phyloP scores from a whole-genome alignment of 2,113 vertebrate species.

The Crypturellus undulatus region DNA sequence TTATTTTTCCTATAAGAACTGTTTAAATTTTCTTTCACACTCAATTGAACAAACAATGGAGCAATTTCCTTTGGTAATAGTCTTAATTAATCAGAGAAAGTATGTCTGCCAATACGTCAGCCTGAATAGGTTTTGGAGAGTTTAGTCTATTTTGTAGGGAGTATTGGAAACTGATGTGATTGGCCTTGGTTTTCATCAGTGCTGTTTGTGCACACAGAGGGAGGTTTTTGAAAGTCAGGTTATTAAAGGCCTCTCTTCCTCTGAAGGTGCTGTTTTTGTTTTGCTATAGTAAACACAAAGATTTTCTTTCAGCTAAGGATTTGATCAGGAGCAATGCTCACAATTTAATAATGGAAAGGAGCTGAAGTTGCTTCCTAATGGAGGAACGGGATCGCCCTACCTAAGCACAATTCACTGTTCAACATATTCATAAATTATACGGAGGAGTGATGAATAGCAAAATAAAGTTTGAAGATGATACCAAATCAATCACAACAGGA shows the following conservation, averaged over 20 bases:
- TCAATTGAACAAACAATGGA: slow-evolving; percentile 26
- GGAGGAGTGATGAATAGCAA: not conserved
- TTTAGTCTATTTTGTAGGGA: not conserved
- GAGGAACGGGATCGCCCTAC: not conserved
- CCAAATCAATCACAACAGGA: not conserved
- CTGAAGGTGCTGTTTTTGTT: not conserved
- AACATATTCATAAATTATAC: not conserved
- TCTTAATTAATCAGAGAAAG: slow-evolving; percentile 37
- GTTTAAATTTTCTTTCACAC: slow-evolving; percentile 36
- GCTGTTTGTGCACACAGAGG: not conserved
- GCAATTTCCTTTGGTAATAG: slow-evolving; percentile 40
- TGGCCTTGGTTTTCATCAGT: not conserved
- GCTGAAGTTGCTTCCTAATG: not conserved
- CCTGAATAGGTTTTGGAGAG: not conserved
- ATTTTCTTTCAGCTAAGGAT: not conserved
- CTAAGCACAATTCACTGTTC: not conserved
- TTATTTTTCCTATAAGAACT: not conserved
- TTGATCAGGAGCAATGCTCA: not conserved
- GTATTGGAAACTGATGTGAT: not conserved
- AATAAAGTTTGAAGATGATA: not conserved
- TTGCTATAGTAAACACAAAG: not conserved
- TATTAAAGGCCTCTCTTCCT: not conserved
- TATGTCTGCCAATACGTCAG: slow-evolving; percentile 9
- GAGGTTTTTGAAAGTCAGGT: not conserved
- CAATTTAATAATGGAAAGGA: not conserved